These are phyloP conservation scores for Philereme transversata DNA, from an alignment of 2,888 invertebrate genomes.

Conservation along the genomic window DNA sequence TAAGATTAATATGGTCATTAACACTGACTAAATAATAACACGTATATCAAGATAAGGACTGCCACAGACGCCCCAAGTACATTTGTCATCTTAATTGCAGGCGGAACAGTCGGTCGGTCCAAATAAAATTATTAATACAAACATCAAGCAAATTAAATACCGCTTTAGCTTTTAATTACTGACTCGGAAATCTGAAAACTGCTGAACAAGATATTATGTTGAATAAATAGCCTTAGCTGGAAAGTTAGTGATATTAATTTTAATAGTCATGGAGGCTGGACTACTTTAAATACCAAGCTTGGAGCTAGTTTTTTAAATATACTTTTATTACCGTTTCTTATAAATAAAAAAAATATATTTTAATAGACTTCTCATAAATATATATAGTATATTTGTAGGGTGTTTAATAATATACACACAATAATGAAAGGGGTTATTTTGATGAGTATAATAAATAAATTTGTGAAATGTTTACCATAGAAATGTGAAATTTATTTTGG, in stretches of 20 bases:
- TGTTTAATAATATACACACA: too few species aligned
- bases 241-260: slow-evolving; percentile 48
- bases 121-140: slow-evolving; percentile 56
- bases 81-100: slow-evolving; percentile 57
- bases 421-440: too few species aligned
- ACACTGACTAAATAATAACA: slow-evolving; percentile 30
- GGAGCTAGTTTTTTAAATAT: slow-evolving; percentile 7
- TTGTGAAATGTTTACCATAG: too few species aligned
- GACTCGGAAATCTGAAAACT: slow-evolving; percentile 36
- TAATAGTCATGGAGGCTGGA: slow-evolving; percentile 33
- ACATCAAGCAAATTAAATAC: slow-evolving; percentile 51
- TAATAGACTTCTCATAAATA: too few species aligned
- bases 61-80: slow-evolving; percentile 44
- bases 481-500: too few species aligned
- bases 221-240: slow-evolving; percentile 39
- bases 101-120: slow-evolving; percentile 48
- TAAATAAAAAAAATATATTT: too few species aligned
- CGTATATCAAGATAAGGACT: slow-evolving; percentile 47
- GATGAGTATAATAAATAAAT: too few species aligned
- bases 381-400: too few species aligned
- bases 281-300: slow-evolving; percentile 6
- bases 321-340: too few species aligned
- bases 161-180: slow-evolving; percentile 43
- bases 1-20: slow-evolving; percentile 21
- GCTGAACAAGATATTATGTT: slow-evolving; percentile 35